Evolutionary conservation across 2,797 vertebrate species (phyloP).

Genomic region (Acrocephalus scirpaceus): DNA sequence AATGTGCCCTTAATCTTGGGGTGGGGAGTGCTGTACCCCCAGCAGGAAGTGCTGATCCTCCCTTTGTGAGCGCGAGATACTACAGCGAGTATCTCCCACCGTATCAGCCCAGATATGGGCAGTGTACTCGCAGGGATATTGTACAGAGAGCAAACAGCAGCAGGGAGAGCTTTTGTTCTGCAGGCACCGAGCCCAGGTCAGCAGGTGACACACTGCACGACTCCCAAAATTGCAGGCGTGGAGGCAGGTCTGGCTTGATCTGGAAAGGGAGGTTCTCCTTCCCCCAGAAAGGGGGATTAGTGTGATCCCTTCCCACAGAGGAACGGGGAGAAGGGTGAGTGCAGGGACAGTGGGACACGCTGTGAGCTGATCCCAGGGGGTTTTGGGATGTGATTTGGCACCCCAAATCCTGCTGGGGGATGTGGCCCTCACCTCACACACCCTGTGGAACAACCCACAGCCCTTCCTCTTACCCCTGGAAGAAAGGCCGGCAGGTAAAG

Average conservation of each 20-base stretch:
- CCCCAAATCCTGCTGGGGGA: background rate
- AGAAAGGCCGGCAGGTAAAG: background rate
- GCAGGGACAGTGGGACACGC: fast-evolving
- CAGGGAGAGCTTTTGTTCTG: background rate
- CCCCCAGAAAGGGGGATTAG: background rate
- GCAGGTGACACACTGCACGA: background rate
- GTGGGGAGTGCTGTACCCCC: background rate
- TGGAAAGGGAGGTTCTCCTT: background rate
- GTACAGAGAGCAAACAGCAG: background rate
- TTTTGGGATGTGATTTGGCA: no score
- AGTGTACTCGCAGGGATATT: background rate
- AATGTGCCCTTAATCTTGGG: constrained; percentile 24
- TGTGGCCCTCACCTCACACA: background rate
- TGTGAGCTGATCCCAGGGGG: background rate
- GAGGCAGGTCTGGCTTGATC: background rate
- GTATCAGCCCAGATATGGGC: background rate
- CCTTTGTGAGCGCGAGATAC: background rate
- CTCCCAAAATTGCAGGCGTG: background rate
- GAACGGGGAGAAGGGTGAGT: background rate
- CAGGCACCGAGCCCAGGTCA: background rate
- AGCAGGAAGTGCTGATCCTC: background rate
- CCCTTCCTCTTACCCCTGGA: background rate
- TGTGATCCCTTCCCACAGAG: fast-evolving
- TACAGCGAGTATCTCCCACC: background rate
- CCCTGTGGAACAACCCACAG: fast-evolving